A percentile compares a stretch with the other conserved stretches of the same genome.
phyloP scores from a whole-genome alignment of 2,888 invertebrate species.

The Aporophyla nigra region DNA sequence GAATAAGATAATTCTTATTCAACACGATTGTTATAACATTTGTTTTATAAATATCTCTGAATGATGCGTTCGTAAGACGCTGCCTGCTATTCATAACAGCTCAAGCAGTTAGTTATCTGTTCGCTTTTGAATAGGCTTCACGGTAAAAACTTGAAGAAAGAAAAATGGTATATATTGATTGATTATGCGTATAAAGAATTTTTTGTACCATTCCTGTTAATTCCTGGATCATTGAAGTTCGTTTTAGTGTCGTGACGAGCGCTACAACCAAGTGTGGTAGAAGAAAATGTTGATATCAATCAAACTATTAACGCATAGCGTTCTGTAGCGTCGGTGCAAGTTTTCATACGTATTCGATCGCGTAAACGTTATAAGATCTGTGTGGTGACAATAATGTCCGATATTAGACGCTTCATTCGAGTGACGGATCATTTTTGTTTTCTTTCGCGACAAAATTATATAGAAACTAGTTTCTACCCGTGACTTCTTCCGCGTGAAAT shows the following conservation, averaged over 20 bases:
- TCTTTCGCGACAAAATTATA: neutral
- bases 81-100: neutral
- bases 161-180: neutral
- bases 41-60: constrained; percentile 4
- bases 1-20: neutral
- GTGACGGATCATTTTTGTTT: neutral
- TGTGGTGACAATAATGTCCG: neutral
- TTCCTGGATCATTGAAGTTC: neutral
- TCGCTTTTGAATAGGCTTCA: neutral
- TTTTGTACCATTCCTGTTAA: neutral
- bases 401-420: neutral
- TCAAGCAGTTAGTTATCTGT: neutral
- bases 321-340: neutral
- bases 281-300: neutral
- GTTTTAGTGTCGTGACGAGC: neutral
- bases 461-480: too few relatives aligned
- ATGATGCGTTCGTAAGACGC: neutral
- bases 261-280: neutral
- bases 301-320: neutral
- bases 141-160: neutral
- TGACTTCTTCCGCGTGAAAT: too few relatives aligned
- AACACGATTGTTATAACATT: constrained; percentile 13
- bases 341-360: neutral
- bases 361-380: neutral
- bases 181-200: neutral